These are phyloP conservation scores for Colaptes auratus DNA, from an alignment of 2,113 vertebrate genomes.

Conservation along the genomic window DNA sequence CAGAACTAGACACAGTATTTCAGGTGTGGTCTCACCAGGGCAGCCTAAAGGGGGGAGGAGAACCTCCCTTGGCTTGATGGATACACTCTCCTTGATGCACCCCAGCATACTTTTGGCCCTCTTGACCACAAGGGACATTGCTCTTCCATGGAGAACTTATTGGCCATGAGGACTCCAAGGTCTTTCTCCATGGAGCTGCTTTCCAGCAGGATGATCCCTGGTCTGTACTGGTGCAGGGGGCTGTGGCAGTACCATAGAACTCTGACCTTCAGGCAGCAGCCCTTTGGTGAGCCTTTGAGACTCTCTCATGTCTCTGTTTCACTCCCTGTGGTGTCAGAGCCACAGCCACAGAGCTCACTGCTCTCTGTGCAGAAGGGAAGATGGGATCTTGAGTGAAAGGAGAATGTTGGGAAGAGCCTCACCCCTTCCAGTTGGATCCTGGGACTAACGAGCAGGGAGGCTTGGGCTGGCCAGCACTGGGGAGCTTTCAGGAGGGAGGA, in stretches of 20 bases:
- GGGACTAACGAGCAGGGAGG: constrained; percentile 11
- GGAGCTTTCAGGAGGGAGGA: constrained; percentile 48
- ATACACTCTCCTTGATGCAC: too few species aligned
- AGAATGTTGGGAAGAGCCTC: background rate
- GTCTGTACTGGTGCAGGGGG: background rate
- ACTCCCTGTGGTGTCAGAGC: background rate
- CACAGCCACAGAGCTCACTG: background rate
- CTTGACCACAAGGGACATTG: too few species aligned
- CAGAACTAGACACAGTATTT: too few species aligned
- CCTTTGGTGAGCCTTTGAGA: fast-evolving
- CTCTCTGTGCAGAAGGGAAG: background rate
- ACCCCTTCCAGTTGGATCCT: constrained; percentile 6
- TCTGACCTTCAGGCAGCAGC: background rate
- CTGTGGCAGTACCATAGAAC: fast-evolving
- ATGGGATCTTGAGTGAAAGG: background rate
- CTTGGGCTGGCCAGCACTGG: background rate
- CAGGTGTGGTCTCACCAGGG: too few species aligned
- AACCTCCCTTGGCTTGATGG: too few species aligned
- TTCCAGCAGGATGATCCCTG: too few species aligned
- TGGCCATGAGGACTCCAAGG: too few species aligned
- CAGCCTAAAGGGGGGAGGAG: too few species aligned
- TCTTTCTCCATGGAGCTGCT: too few species aligned
- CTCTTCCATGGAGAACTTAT: too few species aligned
- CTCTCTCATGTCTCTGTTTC: background rate
- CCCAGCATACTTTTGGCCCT: too few species aligned